Conservation (phyloP, 2,888 invertebrate species). For the Sipha maydis region DNA sequence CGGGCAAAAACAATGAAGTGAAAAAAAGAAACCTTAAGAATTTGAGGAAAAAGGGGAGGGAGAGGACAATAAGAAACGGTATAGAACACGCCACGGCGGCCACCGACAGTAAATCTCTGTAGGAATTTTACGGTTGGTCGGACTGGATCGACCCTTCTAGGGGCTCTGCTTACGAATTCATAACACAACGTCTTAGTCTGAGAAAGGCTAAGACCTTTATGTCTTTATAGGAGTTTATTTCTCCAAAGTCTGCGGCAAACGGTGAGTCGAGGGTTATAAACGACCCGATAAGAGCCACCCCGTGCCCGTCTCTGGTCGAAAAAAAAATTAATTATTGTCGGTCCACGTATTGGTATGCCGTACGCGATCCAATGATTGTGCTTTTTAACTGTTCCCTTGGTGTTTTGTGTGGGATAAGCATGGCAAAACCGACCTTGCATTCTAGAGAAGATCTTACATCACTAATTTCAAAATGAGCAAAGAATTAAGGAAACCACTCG, state of each 20-base stretch:
- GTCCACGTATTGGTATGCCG: conserved; percentile 46
- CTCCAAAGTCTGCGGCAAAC: not conserved
- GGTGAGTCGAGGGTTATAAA: conserved; percentile 37
- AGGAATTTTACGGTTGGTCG: conserved; percentile 57
- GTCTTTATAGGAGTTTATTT: conserved; percentile 56
- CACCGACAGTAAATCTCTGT: conserved; percentile 46
- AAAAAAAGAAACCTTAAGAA: not conserved
- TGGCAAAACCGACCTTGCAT: not conserved
- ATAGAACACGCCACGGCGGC: not conserved
- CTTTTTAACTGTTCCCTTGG: conserved; percentile 39
- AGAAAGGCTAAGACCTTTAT: conserved; percentile 54
- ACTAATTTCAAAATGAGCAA: not conserved
- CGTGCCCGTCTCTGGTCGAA: not conserved
- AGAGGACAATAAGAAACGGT: conserved; percentile 4
- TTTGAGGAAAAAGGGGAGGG: not conserved
- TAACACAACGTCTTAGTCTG: conserved; percentile 47
- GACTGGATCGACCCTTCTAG: conserved; percentile 50
- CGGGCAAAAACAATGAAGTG: conserved; percentile 34
- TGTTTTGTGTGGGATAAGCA: not conserved
- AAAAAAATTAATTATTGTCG: conserved; percentile 57
- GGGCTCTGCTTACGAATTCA: conserved; percentile 56
- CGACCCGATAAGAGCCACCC: conserved; percentile 56
- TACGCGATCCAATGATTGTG: not conserved
- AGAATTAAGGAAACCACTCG: conserved; percentile 19
- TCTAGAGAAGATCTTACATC: not conserved